A percentile compares a stretch with the other conserved stretches of the same genome.
These are phyloP conservation scores for Onthophagus taurus DNA, from an alignment of 1,140 invertebrate genomes.

Conservation along the genomic window DNA sequence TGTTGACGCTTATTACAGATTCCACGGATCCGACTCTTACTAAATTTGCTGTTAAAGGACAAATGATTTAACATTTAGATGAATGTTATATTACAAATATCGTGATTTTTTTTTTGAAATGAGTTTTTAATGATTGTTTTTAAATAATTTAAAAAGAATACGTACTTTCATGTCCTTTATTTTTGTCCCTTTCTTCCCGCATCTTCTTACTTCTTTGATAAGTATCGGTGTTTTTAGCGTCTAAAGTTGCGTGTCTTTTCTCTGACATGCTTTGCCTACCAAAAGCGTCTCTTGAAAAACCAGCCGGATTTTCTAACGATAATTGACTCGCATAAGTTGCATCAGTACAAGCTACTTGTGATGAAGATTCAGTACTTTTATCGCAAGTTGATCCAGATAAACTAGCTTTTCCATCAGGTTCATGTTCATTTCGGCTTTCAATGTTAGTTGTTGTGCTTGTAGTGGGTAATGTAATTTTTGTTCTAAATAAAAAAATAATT, in stretches of 20 bases:
- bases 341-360: conserved; percentile 40
- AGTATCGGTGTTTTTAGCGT: conserved; percentile 90
- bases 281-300: conserved; percentile 72
- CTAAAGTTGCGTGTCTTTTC: conserved; percentile 86
- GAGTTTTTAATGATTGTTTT: not conserved
- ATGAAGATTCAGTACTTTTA: conserved; percentile 28
- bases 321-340: conserved; percentile 68
- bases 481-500: not conserved
- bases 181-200: conserved; percentile 51
- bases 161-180: conserved; percentile 28
- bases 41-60: conserved; percentile 34
- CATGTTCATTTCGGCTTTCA: conserved; percentile 33
- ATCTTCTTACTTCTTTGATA: conserved; percentile 89
- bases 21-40: conserved; percentile 42
- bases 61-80: conserved; percentile 1
- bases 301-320: conserved; percentile 60
- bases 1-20: conserved; percentile 41
- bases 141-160: conserved; percentile 1
- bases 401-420: conserved; percentile 34
- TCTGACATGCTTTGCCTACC: conserved; percentile 96
- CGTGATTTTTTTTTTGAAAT: conserved; percentile 3
- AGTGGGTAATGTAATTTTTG: conserved; percentile 7
- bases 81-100: not conserved
- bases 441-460: conserved; percentile 1
- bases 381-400: conserved; percentile 21